A percentile compares a stretch with the other conserved stretches of the same genome.
phyloP scores from a whole-genome alignment of 2,113 vertebrate species.

The Saccopteryx leptura region DNA sequence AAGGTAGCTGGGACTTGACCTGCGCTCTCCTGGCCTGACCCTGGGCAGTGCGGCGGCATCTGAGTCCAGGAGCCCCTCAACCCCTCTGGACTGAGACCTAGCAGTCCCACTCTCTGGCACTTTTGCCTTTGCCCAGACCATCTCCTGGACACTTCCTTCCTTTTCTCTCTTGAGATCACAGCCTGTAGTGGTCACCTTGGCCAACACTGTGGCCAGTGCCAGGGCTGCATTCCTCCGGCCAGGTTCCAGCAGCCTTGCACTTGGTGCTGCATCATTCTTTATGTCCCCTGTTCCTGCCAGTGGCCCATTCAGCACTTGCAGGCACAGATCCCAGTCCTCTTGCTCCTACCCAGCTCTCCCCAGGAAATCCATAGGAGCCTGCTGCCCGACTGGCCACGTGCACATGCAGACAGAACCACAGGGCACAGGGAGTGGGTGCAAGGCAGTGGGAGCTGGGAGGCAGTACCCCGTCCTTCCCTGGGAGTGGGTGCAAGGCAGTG shows the following conservation, averaged over 20 bases:
- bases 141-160: not conserved
- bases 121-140: not conserved
- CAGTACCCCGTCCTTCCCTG: not conserved
- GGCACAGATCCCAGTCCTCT: not conserved
- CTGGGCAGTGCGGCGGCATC: not conserved
- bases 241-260: fast-evolving
- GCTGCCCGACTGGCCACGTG: not conserved
- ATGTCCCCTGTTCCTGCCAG: not conserved
- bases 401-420: fast-evolving
- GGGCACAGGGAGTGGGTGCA: fast-evolving
- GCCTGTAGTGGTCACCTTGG: not conserved
- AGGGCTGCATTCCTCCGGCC: not conserved
- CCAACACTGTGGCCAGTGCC: not conserved
- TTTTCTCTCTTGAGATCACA: not conserved
- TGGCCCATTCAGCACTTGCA: no score
- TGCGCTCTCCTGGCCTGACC: fast-evolving
- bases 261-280: not conserved
- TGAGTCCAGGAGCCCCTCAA: fast-evolving
- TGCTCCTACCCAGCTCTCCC: not conserved
- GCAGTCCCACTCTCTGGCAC: fast-evolving
- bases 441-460: no score
- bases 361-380: no score
- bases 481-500: no score
- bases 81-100: not conserved
- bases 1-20: fast-evolving